phyloP scores from a whole-genome alignment of 2,113 vertebrate species.

The Leptobrachium leishanense region DNA sequence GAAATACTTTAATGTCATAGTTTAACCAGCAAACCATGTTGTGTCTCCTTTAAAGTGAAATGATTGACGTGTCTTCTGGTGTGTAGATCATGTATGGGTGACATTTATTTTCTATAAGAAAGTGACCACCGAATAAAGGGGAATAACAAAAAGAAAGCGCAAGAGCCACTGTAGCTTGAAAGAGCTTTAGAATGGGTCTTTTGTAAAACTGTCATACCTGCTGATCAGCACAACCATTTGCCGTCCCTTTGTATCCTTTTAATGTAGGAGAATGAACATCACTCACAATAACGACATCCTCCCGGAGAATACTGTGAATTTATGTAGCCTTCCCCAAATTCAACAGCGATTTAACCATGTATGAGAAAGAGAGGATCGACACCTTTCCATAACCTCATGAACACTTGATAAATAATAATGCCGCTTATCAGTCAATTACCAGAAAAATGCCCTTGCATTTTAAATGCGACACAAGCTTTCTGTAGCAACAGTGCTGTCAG shows the following conservation, averaged over 20 bases:
- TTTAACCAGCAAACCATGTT: constrained; percentile 13
- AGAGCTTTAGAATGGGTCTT: constrained; percentile 30
- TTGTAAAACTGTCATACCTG: constrained; percentile 46
- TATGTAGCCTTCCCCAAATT: neutral
- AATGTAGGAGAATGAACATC: constrained; percentile 17
- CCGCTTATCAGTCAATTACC: constrained; percentile 1
- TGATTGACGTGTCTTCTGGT: constrained; percentile 34
- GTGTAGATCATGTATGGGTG: constrained; percentile 44
- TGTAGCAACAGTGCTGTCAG: neutral
- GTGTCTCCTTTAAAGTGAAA: constrained; percentile 16
- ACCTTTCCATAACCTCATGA: neutral
- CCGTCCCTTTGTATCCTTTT: constrained; percentile 28
- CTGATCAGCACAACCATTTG: constrained; percentile 36
- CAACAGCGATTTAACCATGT: neutral
- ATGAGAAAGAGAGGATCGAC: neutral
- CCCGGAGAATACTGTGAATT: neutral
- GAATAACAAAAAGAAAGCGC: constrained; percentile 22
- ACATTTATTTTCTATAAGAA: constrained; percentile 41
- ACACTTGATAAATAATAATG: neutral
- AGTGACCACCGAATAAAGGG: constrained; percentile 26
- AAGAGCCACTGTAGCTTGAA: constrained; percentile 34
- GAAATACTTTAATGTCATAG: constrained; percentile 2
- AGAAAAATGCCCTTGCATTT: neutral
- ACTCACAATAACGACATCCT: neutral
- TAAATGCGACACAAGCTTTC: neutral